Conservation (phyloP, 2,888 invertebrate species). For the Clostera curtula region DNA sequence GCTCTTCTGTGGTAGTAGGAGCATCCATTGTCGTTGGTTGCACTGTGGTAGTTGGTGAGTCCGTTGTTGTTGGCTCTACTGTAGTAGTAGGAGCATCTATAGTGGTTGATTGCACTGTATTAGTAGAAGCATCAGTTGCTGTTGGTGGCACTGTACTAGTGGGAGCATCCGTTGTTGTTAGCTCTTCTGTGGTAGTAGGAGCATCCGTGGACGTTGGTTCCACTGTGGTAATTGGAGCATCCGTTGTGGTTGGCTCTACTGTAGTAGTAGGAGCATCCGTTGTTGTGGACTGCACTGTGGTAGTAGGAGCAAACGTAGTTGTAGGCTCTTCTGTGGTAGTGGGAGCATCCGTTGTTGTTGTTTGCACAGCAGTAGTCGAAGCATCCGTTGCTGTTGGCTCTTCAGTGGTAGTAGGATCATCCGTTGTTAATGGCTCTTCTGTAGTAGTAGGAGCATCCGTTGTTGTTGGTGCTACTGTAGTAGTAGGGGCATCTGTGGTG, state of each 20-base stretch:
- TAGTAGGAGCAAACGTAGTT: no score
- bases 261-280: conserved; percentile 4
- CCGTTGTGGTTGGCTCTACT: conserved; percentile 5
- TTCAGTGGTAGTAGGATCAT: background rate
- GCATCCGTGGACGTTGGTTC: conserved; percentile 3
- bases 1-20: background rate
- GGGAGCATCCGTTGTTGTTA: conserved; percentile 1
- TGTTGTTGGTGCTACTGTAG: background rate
- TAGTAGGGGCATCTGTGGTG: background rate
- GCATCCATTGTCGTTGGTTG: background rate
- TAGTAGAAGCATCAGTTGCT: conserved; percentile 1
- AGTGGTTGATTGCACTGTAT: background rate
- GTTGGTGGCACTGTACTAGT: conserved; percentile 1
- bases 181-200: conserved; percentile 2
- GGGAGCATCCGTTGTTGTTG: background rate
- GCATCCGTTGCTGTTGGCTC: background rate
- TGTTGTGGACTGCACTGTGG: background rate
- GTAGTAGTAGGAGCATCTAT: background rate
- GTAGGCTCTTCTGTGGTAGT: background rate
- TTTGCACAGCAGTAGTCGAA: background rate
- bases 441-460: background rate
- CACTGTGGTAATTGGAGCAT: conserved; percentile 3
- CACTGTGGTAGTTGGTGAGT: background rate
- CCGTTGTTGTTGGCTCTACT: background rate
- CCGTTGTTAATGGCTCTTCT: background rate